Conservation (phyloP, 2,888 invertebrate genomes). For the Rhagium mordax region DNA sequence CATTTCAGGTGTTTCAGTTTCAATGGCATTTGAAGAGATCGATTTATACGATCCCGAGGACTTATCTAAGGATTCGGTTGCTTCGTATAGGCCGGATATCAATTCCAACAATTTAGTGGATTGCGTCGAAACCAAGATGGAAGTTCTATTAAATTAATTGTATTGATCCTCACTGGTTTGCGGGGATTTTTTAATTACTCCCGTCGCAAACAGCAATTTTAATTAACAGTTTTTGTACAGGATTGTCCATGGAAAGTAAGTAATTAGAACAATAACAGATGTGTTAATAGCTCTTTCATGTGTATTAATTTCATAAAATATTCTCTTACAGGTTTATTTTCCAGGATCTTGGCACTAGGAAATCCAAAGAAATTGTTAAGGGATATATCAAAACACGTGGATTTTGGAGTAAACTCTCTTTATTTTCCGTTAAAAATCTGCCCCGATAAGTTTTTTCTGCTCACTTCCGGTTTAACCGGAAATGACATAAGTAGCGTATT, state of each 20-base stretch:
- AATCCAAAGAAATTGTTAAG: no score
- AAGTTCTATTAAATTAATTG: conserved; percentile 7
- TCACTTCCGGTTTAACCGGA: no score
- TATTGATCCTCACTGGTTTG: conserved; percentile 8
- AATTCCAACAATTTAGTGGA: conserved; percentile 21
- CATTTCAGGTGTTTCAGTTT: conserved; percentile 46
- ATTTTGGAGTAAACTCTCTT: no score
- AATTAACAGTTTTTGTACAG: not conserved
- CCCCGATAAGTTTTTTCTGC: no score
- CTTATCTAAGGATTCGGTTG: conserved; percentile 17
- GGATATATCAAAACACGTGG: no score
- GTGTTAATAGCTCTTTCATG: not conserved
- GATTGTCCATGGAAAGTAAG: not conserved
- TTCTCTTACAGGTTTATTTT: no score
- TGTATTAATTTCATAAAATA: not conserved
- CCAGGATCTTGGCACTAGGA: no score
- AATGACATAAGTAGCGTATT: no score
- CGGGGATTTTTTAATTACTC: not conserved
- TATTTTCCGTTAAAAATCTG: no score
- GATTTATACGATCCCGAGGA: conserved; percentile 20
- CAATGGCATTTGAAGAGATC: conserved; percentile 42
- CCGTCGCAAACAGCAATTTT: not conserved
- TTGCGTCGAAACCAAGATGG: not conserved
- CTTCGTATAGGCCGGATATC: conserved; percentile 6
- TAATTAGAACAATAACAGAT: not conserved